These are phyloP conservation scores for Tragelaphus buxtoni DNA, from an alignment of 2,113 vertebrate genomes.

Conservation along the genomic window DNA sequence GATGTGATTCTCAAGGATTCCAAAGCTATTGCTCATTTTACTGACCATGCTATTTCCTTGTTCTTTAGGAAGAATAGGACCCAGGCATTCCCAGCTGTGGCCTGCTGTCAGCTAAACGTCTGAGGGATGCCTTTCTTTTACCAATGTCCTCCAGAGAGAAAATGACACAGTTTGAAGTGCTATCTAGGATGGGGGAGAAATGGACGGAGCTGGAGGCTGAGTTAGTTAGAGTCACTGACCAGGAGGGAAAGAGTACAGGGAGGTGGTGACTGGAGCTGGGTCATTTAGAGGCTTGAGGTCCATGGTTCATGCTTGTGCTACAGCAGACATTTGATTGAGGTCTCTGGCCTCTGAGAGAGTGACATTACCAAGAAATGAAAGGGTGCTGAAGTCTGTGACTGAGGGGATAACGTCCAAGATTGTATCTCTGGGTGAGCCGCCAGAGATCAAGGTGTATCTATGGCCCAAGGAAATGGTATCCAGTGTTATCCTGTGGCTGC, in stretches of 20 bases:
- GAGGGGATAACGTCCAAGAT: neutral
- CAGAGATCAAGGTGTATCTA: neutral
- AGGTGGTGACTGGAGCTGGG: neutral
- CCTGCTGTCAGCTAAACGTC: neutral
- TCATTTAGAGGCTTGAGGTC: neutral
- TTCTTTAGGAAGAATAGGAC: neutral
- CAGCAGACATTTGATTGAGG: neutral
- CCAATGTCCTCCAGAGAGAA: neutral
- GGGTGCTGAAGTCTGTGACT: neutral
- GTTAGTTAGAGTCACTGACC: neutral
- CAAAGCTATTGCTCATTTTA: conserved; percentile 30
- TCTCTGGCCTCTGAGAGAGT: neutral
- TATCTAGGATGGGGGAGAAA: neutral
- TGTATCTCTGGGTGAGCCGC: neutral
- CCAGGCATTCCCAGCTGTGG: neutral
- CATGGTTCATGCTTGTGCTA: too few species aligned
- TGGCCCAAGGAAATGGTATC: neutral
- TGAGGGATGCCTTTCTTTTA: neutral
- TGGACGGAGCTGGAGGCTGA: neutral
- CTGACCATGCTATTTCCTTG: neutral
- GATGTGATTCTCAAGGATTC: neutral
- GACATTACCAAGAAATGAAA: neutral
- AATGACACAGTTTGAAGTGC: neutral
- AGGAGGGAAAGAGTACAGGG: neutral
- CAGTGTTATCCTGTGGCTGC: neutral